Evolutionary conservation across 2,797 vertebrate species (phyloP), one percentile per base, ranked within the genome.

Genomic region (Sebastes steindachneri): DNA sequence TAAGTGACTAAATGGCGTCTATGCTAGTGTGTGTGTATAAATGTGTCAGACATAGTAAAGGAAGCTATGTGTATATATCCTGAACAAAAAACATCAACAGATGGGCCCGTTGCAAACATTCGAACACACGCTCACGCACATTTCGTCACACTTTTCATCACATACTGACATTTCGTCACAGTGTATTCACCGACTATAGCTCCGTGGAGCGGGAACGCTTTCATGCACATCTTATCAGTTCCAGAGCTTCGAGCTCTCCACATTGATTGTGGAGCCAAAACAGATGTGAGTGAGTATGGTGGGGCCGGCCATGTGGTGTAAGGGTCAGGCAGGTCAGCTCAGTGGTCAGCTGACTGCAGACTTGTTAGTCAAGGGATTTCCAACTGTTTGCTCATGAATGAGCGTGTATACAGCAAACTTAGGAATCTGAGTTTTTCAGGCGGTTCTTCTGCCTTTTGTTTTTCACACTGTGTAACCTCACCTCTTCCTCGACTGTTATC

Each of bases 161-260:
- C 73, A 70, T 53, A 28, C 76, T 86, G 85, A 83, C 55, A 29
- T 79, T 89, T 80, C 2, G 75, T 86, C 84, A 86, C 75, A 57
- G 79, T 64, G 41, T 71, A 9, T 82, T 76, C 79, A 14, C 45
- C 23, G 80, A 77, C 79, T n/a, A 48, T 69, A 41, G 70, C 63
- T 75, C 73, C 55, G 9, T 85, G 77, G 70, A 80, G 79, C 53
- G 21, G 57, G 33, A 66, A 55, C 37, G 15, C 72, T 25, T 66
- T 37, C 55, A 45, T n/a, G 33, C 41, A 45, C 5, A 3, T 73
- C 82, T 65, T 45, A 70, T 88, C 80, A 28, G 68, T 70, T 87
- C 83, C 85, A 83, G 37, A 29, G 58, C 59, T 3, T 5, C 1
- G 14, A 63, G 78, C 69, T 11, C 64, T 73, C 6, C 0, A 69